A percentile compares a stretch with the other conserved stretches of the same genome.
phyloP scores from a whole-genome alignment of 2,113 vertebrate species.

The Cyprinodon variegatus region DNA sequence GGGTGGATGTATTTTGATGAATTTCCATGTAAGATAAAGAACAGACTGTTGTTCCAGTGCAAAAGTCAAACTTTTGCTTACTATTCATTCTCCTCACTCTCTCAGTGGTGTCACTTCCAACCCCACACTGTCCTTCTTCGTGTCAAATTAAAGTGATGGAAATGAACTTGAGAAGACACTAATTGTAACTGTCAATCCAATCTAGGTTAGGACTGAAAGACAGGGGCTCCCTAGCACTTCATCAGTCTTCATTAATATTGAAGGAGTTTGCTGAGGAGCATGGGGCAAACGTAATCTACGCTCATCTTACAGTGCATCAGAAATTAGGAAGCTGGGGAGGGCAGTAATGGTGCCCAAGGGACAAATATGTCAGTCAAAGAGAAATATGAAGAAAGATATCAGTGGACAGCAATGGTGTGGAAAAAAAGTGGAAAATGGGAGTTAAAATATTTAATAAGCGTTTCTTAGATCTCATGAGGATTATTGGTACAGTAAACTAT shows the following conservation, averaged over 20 bases:
- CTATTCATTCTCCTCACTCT: conserved; percentile 39
- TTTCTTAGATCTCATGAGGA: neutral
- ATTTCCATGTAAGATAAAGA: neutral
- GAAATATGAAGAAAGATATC: conserved; percentile 64
- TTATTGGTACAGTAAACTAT: neutral
- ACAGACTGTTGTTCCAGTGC: neutral
- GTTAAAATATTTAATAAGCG: neutral
- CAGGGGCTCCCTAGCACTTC: conserved; percentile 79
- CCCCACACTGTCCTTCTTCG: conserved; percentile 71
- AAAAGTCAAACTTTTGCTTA: conserved; percentile 30
- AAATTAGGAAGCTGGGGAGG: conserved; percentile 68
- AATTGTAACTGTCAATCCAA: conserved; percentile 86
- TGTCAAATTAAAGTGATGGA: conserved; percentile 85
- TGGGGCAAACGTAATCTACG: conserved; percentile 67
- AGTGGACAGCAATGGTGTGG: conserved; percentile 30
- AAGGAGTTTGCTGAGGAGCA: conserved; percentile 72
- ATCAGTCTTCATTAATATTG: conserved; percentile 87
- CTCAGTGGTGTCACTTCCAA: conserved; percentile 56
- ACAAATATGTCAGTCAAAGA: conserved; percentile 72
- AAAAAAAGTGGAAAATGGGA: conserved; percentile 24
- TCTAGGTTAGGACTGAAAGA: conserved; percentile 77
- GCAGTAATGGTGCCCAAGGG: conserved; percentile 56
- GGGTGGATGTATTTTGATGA: too few species aligned
- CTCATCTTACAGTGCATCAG: conserved; percentile 70
- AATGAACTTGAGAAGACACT: conserved; percentile 82